Conservation (phyloP, 1,140 invertebrate species). For the Drosophila kanapiae region DNA sequence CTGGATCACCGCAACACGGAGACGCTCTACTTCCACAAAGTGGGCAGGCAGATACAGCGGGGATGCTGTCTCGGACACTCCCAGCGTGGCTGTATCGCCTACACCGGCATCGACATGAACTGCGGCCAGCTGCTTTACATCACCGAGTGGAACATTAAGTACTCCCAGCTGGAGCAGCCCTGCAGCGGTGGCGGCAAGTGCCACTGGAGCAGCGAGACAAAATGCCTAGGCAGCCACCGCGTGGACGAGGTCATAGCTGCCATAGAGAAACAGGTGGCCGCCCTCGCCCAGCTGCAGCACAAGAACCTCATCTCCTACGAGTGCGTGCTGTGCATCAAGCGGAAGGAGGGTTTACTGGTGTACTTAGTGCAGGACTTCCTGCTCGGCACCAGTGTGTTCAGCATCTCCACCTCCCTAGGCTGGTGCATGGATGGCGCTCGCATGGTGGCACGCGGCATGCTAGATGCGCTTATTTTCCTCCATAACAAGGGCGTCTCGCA, state of each 20-base stretch:
- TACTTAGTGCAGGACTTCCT: conserved; percentile 90
- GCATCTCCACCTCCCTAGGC: conserved; percentile 74
- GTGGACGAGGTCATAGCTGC: conserved; percentile 85
- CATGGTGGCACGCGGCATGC: conserved; percentile 87
- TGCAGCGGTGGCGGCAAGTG: conserved; percentile 71
- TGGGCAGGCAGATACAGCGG: conserved; percentile 75
- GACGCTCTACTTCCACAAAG: conserved; percentile 76
- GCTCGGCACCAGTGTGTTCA: conserved; percentile 84
- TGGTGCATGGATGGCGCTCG: conserved; percentile 83
- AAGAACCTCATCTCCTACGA: conserved; percentile 90
- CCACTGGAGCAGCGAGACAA: conserved; percentile 69
- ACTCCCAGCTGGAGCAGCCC: conserved; percentile 73
- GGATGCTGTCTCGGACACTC: conserved; percentile 87
- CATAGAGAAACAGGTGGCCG: conserved; percentile 91
- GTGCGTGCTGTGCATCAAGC: conserved; percentile 88
- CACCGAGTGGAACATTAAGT: conserved; percentile 90
- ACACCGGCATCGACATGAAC: conserved; percentile 89
- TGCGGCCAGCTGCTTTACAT: conserved; percentile 90
- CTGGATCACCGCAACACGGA: conserved; percentile 77
- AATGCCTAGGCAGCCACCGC: conserved; percentile 73
- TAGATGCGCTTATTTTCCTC: conserved; percentile 90
- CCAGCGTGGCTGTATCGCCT: conserved; percentile 89
- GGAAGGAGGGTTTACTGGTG: conserved; percentile 87
- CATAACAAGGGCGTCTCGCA: conserved; percentile 93
- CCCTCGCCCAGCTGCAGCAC: conserved; percentile 89